A percentile compares a stretch with the other conserved stretches of the same genome.
phyloP scores from a whole-genome alignment of 2,888 invertebrate species.

The Tromatobia lineatoria region DNA sequence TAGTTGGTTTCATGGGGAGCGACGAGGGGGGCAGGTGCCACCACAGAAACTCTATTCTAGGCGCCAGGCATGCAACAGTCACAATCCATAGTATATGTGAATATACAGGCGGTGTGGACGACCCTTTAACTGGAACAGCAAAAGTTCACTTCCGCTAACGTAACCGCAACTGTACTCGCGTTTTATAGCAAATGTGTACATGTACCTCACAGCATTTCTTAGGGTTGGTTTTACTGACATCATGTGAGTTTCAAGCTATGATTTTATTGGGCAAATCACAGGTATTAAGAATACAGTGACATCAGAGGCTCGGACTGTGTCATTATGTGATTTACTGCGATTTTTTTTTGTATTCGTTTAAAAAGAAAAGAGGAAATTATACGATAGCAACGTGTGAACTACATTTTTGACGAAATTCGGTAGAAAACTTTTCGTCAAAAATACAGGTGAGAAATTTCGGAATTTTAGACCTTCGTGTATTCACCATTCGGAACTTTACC shows the following conservation, averaged over 20 bases:
- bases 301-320: neutral
- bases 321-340: neutral
- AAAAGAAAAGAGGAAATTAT: neutral
- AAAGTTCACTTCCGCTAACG: slow-evolving; percentile 56
- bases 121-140: slow-evolving; percentile 39
- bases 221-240: neutral
- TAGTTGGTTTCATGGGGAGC: slow-evolving; percentile 3
- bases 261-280: neutral
- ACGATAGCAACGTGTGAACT: neutral
- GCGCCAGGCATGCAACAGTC: slow-evolving; percentile 44
- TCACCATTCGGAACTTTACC: no score
- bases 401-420: no score
- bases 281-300: neutral
- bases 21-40: neutral
- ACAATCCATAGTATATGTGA: slow-evolving; percentile 22
- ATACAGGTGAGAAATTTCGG: no score
- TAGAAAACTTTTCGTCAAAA: no score
- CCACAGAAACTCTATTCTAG: slow-evolving; percentile 57
- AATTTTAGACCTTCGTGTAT: no score
- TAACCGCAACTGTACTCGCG: slow-evolving; percentile 11
- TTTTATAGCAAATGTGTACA: slow-evolving; percentile 12
- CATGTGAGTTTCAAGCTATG: slow-evolving; percentile 26
- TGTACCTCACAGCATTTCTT: neutral
- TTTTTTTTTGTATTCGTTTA: neutral
- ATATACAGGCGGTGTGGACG: slow-evolving; percentile 21